Conservation (phyloP, 2,888 invertebrate genomes). For the Acrobeloides nanus region DNA sequence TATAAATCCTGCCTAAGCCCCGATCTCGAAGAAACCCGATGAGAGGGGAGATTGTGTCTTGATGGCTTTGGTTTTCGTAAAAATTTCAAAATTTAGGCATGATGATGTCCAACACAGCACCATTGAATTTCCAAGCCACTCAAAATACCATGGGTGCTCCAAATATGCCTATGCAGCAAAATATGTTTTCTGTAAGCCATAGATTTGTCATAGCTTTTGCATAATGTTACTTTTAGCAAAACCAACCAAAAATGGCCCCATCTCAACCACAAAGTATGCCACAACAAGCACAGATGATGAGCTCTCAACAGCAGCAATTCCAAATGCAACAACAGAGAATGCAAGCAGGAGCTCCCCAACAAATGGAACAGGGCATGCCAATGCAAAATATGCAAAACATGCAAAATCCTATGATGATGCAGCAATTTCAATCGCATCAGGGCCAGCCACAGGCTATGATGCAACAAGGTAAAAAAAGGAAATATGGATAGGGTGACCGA, state of each 20-base stretch:
- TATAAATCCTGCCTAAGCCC: too few species aligned
- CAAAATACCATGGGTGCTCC: not conserved
- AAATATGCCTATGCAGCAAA: conserved; percentile 5
- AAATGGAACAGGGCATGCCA: conserved; percentile 7
- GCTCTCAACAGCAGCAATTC: conserved; percentile 11
- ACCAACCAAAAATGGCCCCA: conserved; percentile 4
- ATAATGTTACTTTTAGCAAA: too few species aligned
- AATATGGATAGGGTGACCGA: not conserved
- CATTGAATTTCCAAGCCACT: not conserved
- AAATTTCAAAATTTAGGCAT: not conserved
- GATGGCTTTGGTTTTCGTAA: too few species aligned
- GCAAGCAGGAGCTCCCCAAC: not conserved
- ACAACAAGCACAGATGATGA: conserved; percentile 13
- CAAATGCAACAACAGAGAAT: conserved; percentile 8
- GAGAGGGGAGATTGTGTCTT: too few species aligned
- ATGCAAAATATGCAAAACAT: not conserved
- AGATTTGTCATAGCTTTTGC: too few species aligned
- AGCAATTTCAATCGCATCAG: conserved; percentile 8
- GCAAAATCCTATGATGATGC: not conserved
- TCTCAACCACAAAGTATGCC: conserved; percentile 10
- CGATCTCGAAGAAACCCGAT: too few species aligned
- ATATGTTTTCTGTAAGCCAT: not conserved
- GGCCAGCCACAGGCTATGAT: conserved; percentile 7
- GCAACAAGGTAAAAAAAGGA: conserved; percentile 2
- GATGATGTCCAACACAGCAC: not conserved